A percentile compares a stretch with the other conserved stretches of the same genome.
phyloP scores from a whole-genome alignment of 2,797 vertebrate species.

The Mionectes olivaceus region DNA sequence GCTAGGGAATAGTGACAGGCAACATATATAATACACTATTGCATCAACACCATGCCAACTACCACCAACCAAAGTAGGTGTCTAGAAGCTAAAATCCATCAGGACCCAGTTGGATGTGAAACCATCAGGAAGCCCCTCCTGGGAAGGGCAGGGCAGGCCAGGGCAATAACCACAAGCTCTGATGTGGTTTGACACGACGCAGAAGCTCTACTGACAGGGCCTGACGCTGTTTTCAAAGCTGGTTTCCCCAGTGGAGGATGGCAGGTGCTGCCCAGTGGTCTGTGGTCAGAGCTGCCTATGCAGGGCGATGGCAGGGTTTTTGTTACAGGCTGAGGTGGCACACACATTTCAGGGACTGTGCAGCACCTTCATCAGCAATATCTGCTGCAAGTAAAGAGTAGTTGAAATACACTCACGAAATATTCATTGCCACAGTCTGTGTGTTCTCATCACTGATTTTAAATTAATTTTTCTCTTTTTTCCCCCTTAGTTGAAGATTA shows the following conservation, averaged over 20 bases:
- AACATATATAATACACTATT: neutral
- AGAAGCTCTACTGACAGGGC: neutral
- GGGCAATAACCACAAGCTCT: neutral
- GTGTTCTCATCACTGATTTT: neutral
- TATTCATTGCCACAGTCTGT: neutral
- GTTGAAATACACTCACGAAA: neutral
- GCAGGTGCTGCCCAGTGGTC: neutral
- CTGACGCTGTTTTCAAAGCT: neutral
- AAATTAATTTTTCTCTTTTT: neutral
- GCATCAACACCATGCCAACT: neutral
- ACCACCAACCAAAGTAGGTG: neutral
- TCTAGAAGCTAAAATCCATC: neutral
- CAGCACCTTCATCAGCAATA: neutral
- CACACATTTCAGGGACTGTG: fast-evolving
- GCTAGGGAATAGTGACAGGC: neutral
- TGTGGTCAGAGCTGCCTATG: neutral
- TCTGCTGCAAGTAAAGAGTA: neutral
- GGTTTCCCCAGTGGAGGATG: neutral
- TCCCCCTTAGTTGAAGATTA: neutral
- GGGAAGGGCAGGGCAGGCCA: neutral
- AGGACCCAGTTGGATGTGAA: neutral
- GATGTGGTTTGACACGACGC: neutral
- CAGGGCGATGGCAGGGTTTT: neutral
- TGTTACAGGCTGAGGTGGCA: neutral
- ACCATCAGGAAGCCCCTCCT: neutral